Conservation (phyloP, 2,113 vertebrate species). For the Copsychus sechellarum region DNA sequence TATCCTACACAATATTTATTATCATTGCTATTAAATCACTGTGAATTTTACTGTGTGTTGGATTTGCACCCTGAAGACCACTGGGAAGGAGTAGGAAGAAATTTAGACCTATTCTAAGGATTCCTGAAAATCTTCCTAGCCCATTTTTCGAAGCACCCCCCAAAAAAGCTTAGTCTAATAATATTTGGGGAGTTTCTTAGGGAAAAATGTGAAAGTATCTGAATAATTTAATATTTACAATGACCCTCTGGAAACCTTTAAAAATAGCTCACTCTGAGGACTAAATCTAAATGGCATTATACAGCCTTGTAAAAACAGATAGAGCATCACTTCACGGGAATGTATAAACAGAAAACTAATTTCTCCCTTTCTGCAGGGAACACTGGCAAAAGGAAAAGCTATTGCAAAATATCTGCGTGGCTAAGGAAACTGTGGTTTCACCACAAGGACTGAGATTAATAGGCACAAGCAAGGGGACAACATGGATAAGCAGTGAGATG, state of each 20-base stretch:
- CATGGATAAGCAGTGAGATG: neutral
- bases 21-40: neutral
- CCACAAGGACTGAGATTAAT: neutral
- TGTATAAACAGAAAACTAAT: slow-evolving; percentile 16
- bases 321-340: neutral
- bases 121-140: neutral
- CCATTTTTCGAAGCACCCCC: neutral
- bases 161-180: neutral
- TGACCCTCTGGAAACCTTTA: neutral
- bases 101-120: neutral
- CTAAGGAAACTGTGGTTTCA: neutral
- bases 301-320: neutral
- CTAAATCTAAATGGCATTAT: neutral
- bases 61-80: neutral
- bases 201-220: neutral
- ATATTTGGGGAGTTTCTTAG: neutral
- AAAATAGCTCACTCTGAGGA: neutral
- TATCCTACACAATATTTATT: neutral
- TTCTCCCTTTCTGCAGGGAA: neutral
- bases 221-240: neutral
- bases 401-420: neutral
- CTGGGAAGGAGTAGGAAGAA: neutral
- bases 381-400: neutral
- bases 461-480: neutral
- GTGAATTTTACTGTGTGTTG: neutral